Evolutionary conservation across 2,113 vertebrate species (phyloP).

Genomic region (Rhinogobius similis): DNA sequence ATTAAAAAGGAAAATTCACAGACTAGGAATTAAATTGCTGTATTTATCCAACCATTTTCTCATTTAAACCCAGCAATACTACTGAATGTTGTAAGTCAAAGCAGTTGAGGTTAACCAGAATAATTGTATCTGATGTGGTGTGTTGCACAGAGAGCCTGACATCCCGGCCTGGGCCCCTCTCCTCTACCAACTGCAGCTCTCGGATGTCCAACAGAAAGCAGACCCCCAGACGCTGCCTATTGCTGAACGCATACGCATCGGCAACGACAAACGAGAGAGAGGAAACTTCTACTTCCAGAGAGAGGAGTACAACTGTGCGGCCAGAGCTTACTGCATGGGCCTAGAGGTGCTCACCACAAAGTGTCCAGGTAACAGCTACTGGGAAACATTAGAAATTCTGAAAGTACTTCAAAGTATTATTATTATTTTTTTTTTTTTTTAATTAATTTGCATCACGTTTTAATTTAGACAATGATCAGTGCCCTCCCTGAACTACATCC

Average conservation of each 20-base stretch:
- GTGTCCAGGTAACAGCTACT: slow-evolving; percentile 62
- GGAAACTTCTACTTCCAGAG: slow-evolving; percentile 86
- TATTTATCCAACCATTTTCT: background rate
- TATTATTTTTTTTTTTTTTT: too few relatives aligned
- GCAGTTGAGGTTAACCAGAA: background rate
- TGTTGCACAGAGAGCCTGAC: slow-evolving; percentile 76
- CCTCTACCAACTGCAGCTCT: slow-evolving; percentile 83
- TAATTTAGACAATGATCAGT: background rate
- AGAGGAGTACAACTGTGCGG: slow-evolving; percentile 78
- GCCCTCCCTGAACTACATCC: background rate
- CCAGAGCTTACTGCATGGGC: slow-evolving; percentile 81
- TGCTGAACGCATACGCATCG: slow-evolving; percentile 77
- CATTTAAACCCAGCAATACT: background rate
- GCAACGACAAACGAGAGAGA: slow-evolving; percentile 82
- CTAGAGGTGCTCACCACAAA: slow-evolving; percentile 78
- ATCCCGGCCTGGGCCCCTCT: slow-evolving; percentile 80
- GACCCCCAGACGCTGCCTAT: slow-evolving; percentile 69
- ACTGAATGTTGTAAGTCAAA: background rate
- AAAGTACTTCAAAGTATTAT: too few relatives aligned
- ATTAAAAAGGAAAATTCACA: too few relatives aligned
- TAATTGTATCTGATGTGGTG: slow-evolving; percentile 4
- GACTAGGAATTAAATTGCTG: background rate
- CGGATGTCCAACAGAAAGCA: slow-evolving; percentile 76
- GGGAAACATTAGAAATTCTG: background rate
- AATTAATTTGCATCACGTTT: too few relatives aligned